phyloP scores from a whole-genome alignment of 2,888 invertebrate genomes.

The Rhodophaea formosa region DNA sequence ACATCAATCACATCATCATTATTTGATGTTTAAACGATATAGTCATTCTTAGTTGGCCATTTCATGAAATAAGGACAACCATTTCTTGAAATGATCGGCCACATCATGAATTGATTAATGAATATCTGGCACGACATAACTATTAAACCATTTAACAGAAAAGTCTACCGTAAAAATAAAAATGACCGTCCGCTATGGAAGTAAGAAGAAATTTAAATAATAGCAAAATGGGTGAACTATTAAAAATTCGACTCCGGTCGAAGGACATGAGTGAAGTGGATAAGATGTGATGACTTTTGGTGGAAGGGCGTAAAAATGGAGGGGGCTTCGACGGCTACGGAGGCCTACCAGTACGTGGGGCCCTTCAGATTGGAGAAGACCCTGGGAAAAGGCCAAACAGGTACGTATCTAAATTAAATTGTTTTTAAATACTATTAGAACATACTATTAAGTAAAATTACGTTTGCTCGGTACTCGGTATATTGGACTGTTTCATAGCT shows the following conservation, averaged over 20 bases:
- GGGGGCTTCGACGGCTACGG: conserved; percentile 61
- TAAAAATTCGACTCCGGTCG: not conserved
- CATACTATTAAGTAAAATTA: no score
- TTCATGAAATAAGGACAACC: no score
- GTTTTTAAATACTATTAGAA: no score
- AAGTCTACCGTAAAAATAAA: not conserved
- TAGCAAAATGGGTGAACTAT: conserved; percentile 1
- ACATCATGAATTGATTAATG: no score
- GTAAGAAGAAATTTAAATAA: not conserved
- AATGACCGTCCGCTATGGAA: conserved; percentile 12
- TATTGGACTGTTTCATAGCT: no score
- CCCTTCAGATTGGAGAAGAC: conserved; percentile 99
- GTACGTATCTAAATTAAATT: conserved; percentile 82
- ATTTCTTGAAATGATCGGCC: no score
- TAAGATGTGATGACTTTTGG: conserved; percentile 32
- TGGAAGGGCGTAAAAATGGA: conserved; percentile 54
- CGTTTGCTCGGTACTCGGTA: no score
- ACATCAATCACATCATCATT: no score
- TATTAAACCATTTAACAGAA: not conserved
- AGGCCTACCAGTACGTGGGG: conserved; percentile 95
- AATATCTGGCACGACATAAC: no score
- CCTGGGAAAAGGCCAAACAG: conserved; percentile 99
- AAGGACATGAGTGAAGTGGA: not conserved
- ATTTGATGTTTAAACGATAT: no score
- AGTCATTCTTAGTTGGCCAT: no score